Evolutionary conservation across 2,113 vertebrate genomes (phyloP).

Genomic region (Oryzias woworae): DNA sequence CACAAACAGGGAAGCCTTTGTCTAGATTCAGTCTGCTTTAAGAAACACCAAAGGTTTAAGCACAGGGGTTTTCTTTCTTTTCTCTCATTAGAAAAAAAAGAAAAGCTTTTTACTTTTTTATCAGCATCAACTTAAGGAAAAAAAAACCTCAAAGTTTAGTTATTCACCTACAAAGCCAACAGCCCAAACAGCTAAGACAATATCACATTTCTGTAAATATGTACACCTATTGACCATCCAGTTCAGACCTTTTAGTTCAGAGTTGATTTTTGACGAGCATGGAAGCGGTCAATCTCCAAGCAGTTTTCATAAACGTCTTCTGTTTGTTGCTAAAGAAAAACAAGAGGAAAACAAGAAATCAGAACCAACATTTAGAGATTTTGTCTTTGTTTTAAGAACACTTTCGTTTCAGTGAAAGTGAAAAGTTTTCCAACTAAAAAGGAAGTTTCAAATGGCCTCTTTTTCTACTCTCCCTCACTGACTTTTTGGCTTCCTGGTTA

Average conservation of each 20-base stretch:
- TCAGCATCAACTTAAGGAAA: not conserved
- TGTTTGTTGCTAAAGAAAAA: not conserved
- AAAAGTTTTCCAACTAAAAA: too few relatives aligned
- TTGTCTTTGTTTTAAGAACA: too few relatives aligned
- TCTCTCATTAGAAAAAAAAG: too few relatives aligned
- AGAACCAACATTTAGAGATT: not conserved
- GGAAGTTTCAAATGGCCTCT: too few relatives aligned
- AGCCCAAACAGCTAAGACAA: not conserved
- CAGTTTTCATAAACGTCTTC: slow-evolving; percentile 55
- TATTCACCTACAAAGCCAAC: not conserved
- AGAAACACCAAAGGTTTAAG: too few relatives aligned
- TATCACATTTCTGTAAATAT: not conserved
- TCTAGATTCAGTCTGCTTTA: too few relatives aligned
- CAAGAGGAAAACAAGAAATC: not conserved
- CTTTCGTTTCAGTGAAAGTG: too few relatives aligned
- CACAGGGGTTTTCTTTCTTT: too few relatives aligned
- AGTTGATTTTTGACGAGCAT: not conserved
- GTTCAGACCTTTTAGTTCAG: not conserved
- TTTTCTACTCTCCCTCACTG: too few relatives aligned
- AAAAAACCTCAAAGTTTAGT: not conserved
- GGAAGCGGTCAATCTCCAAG: slow-evolving; percentile 3
- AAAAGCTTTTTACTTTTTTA: too few relatives aligned
- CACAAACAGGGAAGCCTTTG: too few relatives aligned
- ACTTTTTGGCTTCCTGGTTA: too few relatives aligned
- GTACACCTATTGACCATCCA: not conserved